Evolutionary conservation across 2,888 invertebrate species (phyloP).

Genomic region (Apotomis betuletana): DNA sequence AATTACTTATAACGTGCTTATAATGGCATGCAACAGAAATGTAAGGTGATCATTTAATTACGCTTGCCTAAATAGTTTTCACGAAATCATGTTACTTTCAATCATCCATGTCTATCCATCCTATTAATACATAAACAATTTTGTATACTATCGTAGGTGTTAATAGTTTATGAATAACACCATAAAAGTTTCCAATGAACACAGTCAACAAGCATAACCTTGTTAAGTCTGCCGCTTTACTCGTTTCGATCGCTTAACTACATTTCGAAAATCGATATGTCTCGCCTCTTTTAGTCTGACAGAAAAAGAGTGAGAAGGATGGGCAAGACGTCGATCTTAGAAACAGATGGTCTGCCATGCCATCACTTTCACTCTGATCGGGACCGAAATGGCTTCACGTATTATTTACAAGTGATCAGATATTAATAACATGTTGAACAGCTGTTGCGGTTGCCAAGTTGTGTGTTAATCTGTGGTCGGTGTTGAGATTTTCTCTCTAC

Average conservation of each 20-base stretch:
- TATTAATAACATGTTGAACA: constrained; percentile 5
- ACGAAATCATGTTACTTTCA: too few relatives aligned
- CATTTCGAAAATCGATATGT: neutral
- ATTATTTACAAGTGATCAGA: constrained; percentile 20
- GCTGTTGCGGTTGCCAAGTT: constrained; percentile 19
- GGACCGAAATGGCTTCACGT: constrained; percentile 46
- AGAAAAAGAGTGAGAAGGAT: neutral
- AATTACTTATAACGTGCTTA: too few relatives aligned
- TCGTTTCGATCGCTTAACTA: neutral
- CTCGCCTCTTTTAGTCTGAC: neutral
- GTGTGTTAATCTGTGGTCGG: constrained; percentile 14
- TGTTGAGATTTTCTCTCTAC: constrained; percentile 26
- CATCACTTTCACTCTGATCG: constrained; percentile 47
- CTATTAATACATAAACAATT: neutral
- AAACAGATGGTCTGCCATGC: constrained; percentile 17
- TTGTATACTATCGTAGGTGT: neutral
- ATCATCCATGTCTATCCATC: neutral
- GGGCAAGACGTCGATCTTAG: neutral
- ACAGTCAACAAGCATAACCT: neutral
- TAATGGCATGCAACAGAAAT: too few relatives aligned
- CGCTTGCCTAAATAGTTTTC: too few relatives aligned
- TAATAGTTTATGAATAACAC: neutral
- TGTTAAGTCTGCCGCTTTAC: neutral
- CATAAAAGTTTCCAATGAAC: neutral
- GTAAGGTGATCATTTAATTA: too few relatives aligned